Evolutionary conservation across 2,797 vertebrate species (phyloP), one percentile per base, ranked within the genome.

Genomic region (Onychomys arenicola): DNA sequence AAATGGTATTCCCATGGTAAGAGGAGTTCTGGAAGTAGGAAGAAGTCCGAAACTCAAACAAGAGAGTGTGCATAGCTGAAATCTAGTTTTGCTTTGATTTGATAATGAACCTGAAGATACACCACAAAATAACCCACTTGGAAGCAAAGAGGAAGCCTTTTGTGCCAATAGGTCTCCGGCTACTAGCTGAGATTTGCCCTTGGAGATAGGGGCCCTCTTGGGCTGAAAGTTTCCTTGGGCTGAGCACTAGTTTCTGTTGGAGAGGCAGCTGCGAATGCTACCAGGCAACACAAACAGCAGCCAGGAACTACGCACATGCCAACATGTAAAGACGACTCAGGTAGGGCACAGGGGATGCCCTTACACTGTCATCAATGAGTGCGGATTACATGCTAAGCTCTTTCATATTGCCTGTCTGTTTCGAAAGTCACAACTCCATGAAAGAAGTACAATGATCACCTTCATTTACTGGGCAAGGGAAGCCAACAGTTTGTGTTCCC

Each of bases 401-500:
- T 85, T 76, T 69, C 57, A 40, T 37, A 27, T 9, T 78, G 43
- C 77, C 21, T 77, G 16, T 89, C 73, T 80, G 37, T 37, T 78
- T 94, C 32, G 67, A 83, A 82, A 65, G 4, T 91, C 67, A 57
- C 11, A n/a, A 77, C 37, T 67, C n/a, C 27, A 16, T 40, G 29
- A 78, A 52, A 14, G 34, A 77, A n/a, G 13, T 37, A 21, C 27
- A 89, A 63, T 49, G 34, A 87, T 67, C 52, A 73, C 27, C 25
- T 93, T 67, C 29, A 65, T 82, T 81, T 87, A 81, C 93, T 37
- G 82, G 84, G 67, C 32, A 52, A 88, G 49, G 21, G 52, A 96
- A 93, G 61, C 52, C 77, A 89, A 73, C 27, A 43, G 21, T 89
- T 91, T 92, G 63, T 87, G 27, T 92, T 75, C 55, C 91, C 89